Evolutionary conservation across 53 echinoderm and acorn worm genomes (phyloP).

Genomic region (Apostichopus leukothele): DNA sequence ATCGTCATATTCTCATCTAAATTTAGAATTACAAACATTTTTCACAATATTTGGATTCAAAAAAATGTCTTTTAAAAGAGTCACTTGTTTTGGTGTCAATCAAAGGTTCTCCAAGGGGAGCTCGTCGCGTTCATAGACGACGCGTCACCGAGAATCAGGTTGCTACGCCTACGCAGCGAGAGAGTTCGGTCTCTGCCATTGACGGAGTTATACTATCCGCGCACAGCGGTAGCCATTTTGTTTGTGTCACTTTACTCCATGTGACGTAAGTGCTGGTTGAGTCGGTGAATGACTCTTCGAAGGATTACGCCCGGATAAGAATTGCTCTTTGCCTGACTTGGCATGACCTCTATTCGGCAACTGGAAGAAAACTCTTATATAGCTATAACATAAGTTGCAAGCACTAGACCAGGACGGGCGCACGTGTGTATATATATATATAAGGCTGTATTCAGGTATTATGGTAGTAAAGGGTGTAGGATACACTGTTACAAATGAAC

Average conservation of each 20-base stretch:
- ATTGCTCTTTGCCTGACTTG: background rate
- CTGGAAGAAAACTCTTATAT: no score
- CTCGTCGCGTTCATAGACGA: slow-evolving; percentile 31
- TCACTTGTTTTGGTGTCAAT: slow-evolving; percentile 42
- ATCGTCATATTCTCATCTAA: slow-evolving; percentile 17
- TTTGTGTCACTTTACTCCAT: slow-evolving; percentile 19
- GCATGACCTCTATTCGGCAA: background rate
- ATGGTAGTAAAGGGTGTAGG: no score
- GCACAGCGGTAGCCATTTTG: slow-evolving; percentile 51
- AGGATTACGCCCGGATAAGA: background rate
- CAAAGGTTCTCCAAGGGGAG: slow-evolving; percentile 37
- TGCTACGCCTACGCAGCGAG: slow-evolving; percentile 25
- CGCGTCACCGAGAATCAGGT: slow-evolving; percentile 33
- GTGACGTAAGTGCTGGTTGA: slow-evolving; percentile 21
- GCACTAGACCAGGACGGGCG: no score
- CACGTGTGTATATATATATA: no score
- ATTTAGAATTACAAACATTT: background rate
- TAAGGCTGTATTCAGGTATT: no score
- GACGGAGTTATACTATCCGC: background rate
- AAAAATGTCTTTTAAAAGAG: slow-evolving; percentile 6
- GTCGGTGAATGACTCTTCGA: background rate
- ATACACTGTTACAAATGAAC: no score
- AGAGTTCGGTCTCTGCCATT: background rate
- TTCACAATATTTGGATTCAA: background rate
- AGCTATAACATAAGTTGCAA: no score